phyloP scores from a whole-genome alignment of 2,797 vertebrate species.

The Chlorospingus semifuscus region DNA sequence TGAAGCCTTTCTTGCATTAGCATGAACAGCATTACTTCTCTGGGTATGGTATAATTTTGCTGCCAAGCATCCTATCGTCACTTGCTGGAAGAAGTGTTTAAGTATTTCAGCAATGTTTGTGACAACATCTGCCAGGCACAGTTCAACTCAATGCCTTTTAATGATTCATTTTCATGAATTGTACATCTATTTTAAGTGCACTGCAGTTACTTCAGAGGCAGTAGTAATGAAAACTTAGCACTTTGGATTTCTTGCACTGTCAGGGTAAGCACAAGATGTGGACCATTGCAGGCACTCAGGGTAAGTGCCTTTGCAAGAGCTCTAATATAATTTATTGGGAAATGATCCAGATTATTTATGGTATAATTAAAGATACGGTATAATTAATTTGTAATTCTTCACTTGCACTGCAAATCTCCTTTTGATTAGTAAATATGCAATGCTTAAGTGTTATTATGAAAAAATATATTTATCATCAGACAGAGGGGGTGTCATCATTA shows the following conservation, averaged over 20 bases:
- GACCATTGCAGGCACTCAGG: neutral
- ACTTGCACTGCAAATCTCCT: neutral
- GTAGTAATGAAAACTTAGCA: neutral
- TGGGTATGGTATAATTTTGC: neutral
- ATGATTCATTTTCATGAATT: constrained; percentile 49
- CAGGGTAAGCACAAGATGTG: neutral
- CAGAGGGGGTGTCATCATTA: constrained; percentile 5
- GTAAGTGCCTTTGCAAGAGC: neutral
- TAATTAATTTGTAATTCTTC: constrained; percentile 41
- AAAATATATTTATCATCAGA: constrained; percentile 34
- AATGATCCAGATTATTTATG: constrained; percentile 21
- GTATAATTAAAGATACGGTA: neutral
- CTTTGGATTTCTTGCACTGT: neutral
- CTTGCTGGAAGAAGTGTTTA: constrained; percentile 16
- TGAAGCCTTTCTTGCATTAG: neutral
- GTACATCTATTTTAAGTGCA: constrained; percentile 37
- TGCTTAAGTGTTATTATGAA: constrained; percentile 7
- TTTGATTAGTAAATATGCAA: constrained; percentile 31
- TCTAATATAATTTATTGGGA: neutral
- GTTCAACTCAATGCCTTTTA: constrained; percentile 37
- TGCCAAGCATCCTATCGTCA: neutral
- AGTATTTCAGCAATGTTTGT: constrained; percentile 42
- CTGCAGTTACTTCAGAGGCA: constrained; percentile 3
- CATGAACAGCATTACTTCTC: neutral
- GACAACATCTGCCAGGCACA: constrained; percentile 51